Percentiles rank a stretch among this genome's conserved stretches.
phyloP scores from a whole-genome alignment of 2,797 vertebrate species.

The Pogoniulus pusillus region DNA sequence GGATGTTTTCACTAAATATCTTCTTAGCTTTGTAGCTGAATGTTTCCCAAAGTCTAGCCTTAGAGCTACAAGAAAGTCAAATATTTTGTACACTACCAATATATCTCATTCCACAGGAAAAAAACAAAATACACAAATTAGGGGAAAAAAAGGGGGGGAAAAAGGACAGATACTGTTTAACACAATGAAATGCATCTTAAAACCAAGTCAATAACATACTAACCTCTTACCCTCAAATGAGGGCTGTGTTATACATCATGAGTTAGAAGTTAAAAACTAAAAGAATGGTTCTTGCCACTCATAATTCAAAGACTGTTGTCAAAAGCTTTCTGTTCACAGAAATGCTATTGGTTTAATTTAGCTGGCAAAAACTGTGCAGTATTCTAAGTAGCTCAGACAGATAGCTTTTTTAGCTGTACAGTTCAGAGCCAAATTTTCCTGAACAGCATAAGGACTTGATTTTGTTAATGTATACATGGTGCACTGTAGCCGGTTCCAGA shows the following conservation, averaged over 20 bases:
- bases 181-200: slow-evolving; percentile 60
- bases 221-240: slow-evolving; percentile 57
- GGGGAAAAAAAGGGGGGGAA: neutral
- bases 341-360: slow-evolving; percentile 59
- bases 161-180: slow-evolving; percentile 40
- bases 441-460: slow-evolving; percentile 67
- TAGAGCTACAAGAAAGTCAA: slow-evolving; percentile 13
- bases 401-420: slow-evolving; percentile 58
- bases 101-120: neutral
- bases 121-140: too few relatives aligned
- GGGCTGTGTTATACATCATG: slow-evolving; percentile 33
- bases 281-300: slow-evolving; percentile 32
- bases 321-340: slow-evolving; percentile 54
- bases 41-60: neutral
- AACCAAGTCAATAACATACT: slow-evolving; percentile 56
- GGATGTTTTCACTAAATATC: slow-evolving; percentile 26
- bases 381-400: slow-evolving; percentile 53
- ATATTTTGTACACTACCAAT: slow-evolving; percentile 11
- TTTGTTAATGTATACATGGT: slow-evolving; percentile 67
- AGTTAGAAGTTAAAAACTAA: slow-evolving; percentile 58
- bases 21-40: neutral
- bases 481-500: slow-evolving; percentile 42
- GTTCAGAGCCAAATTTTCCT: slow-evolving; percentile 67
- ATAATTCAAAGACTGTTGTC: slow-evolving; percentile 43
- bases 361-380: slow-evolving; percentile 37